These are phyloP conservation scores for Calonectris borealis DNA, from an alignment of 2,113 vertebrate species.

Conservation along the genomic window DNA sequence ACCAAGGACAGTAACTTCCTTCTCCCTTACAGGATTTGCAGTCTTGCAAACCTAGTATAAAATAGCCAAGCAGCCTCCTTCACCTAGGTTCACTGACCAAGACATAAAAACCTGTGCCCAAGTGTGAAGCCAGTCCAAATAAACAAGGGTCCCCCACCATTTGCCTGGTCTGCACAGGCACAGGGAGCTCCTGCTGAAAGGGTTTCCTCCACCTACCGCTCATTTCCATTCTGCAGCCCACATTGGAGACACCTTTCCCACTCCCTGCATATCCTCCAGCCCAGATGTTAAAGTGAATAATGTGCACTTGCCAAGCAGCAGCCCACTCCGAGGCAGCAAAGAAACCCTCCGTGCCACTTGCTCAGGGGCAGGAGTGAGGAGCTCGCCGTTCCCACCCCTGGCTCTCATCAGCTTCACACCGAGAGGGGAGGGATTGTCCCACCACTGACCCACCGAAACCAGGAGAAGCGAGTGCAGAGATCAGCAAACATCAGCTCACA, in stretches of 20 bases:
- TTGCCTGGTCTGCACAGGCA: not conserved
- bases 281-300: not conserved
- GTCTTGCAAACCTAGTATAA: not conserved
- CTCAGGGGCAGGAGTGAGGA: not conserved
- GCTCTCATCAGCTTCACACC: not conserved
- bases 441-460: not conserved
- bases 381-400: not conserved
- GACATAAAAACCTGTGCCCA: not conserved
- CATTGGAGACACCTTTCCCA: not conserved
- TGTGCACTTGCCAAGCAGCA: not conserved
- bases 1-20: not conserved
- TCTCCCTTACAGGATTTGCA: not conserved
- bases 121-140: not conserved
- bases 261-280: not conserved
- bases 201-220: not conserved
- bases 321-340: not conserved
- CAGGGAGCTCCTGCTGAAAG: not conserved
- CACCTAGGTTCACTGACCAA: not conserved
- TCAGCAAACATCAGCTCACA: not conserved
- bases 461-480: not conserved
- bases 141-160: not conserved
- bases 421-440: not conserved
- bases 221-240: not conserved
- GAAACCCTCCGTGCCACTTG: fast-evolving
- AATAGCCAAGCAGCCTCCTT: not conserved